Evolutionary conservation across 2,113 vertebrate species (phyloP).

Genomic region (Antechinus stuartii): DNA sequence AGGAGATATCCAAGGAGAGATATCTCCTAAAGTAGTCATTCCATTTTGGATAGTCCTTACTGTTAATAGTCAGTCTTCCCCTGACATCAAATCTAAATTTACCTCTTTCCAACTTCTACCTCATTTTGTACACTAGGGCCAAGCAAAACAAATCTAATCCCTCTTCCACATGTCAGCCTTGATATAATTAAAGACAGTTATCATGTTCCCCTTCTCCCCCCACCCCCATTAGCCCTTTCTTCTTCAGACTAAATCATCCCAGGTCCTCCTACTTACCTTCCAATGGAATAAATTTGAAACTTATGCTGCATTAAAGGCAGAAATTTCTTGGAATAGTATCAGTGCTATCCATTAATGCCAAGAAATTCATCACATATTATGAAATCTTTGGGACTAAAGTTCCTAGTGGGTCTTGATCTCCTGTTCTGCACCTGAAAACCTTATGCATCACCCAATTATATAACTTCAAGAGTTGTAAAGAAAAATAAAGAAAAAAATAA

Average conservation of each 20-base stretch:
- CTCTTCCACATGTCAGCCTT: not conserved
- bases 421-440: not conserved
- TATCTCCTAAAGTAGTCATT: not conserved
- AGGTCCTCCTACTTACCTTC: not conserved
- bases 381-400: not conserved
- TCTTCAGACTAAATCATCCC: not conserved
- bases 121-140: not conserved
- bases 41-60: not conserved
- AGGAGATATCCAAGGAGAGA: no score
- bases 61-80: not conserved
- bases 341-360: not conserved
- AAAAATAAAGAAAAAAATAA: not conserved
- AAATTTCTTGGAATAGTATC: not conserved
- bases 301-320: not conserved
- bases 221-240: not conserved
- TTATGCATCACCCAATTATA: not conserved
- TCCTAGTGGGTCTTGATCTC: not conserved
- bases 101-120: not conserved
- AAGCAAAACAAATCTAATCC: not conserved
- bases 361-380: not conserved
- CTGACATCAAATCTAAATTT: not conserved
- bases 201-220: not conserved
- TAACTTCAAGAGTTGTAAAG: not conserved
- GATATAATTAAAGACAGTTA: not conserved
- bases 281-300: not conserved